These are phyloP conservation scores for Erebia palarica DNA, from an alignment of 2,888 invertebrate genomes.

Conservation along the genomic window DNA sequence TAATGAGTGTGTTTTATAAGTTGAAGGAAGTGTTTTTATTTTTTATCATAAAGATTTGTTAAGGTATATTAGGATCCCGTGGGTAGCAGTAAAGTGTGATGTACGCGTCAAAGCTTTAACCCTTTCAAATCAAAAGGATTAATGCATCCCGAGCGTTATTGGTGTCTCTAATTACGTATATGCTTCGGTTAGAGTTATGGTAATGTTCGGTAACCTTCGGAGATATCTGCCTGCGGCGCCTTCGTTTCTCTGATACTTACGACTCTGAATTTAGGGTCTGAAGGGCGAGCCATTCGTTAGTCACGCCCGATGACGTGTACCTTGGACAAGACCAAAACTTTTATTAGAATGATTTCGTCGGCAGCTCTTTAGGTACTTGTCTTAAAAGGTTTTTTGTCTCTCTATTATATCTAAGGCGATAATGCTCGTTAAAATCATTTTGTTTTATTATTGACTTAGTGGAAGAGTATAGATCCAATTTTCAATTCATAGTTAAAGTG, in stretches of 20 bases:
- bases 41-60: constrained; percentile 50
- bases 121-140: constrained; percentile 72
- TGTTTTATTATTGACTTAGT: constrained; percentile 39
- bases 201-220: constrained; percentile 74
- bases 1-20: neutral
- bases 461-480: constrained; percentile 30
- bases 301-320: constrained; percentile 82
- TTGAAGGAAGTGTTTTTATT: constrained; percentile 52
- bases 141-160: constrained; percentile 76
- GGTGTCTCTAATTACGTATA: constrained; percentile 78
- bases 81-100: constrained; percentile 60
- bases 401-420: constrained; percentile 39
- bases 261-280: constrained; percentile 82
- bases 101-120: constrained; percentile 63
- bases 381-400: constrained; percentile 66
- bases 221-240: constrained; percentile 62
- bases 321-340: constrained; percentile 82
- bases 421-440: constrained; percentile 36
- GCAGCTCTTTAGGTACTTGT: constrained; percentile 65
- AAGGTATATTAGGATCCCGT: constrained; percentile 55
- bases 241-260: constrained; percentile 78
- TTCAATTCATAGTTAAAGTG: constrained; percentile 40
- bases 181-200: constrained; percentile 73
- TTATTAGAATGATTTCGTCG: constrained; percentile 76
- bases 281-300: constrained; percentile 83